Evolutionary conservation across 2,797 vertebrate species (phyloP).

Genomic region (Nasua narica): DNA sequence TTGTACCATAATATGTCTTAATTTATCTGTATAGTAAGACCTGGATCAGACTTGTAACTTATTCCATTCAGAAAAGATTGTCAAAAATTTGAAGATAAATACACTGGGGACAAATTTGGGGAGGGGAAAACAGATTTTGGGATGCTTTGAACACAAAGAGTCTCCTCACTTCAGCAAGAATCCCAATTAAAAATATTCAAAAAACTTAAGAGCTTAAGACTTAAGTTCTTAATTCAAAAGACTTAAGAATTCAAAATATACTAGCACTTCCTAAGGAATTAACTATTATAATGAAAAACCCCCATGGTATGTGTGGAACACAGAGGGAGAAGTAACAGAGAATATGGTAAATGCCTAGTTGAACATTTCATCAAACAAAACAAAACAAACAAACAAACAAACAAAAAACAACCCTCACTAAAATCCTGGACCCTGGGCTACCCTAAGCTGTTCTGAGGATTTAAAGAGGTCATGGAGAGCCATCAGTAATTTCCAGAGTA

Average conservation of each 20-base stretch:
- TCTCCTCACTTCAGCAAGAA: background rate
- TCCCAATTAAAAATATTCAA: background rate
- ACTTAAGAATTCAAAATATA: background rate
- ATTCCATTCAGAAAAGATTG: background rate
- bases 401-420: background rate
- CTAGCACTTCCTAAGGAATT: background rate
- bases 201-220: background rate
- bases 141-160: background rate
- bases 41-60: background rate
- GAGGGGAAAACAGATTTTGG: background rate
- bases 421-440: background rate
- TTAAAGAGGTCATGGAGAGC: background rate
- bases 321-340: background rate
- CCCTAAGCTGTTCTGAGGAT: background rate
- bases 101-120: background rate
- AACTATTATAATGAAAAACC: background rate
- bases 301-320: background rate
- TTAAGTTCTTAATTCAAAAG: background rate
- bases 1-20: background rate
- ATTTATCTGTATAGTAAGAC: background rate
- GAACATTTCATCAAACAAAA: background rate
- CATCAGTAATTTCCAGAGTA: background rate
- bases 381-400: no score
- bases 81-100: background rate
- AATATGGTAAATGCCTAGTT: background rate